Base-by-base conservation (phyloP, 2,888 invertebrate species). In the Papilio demoleus region DNA sequence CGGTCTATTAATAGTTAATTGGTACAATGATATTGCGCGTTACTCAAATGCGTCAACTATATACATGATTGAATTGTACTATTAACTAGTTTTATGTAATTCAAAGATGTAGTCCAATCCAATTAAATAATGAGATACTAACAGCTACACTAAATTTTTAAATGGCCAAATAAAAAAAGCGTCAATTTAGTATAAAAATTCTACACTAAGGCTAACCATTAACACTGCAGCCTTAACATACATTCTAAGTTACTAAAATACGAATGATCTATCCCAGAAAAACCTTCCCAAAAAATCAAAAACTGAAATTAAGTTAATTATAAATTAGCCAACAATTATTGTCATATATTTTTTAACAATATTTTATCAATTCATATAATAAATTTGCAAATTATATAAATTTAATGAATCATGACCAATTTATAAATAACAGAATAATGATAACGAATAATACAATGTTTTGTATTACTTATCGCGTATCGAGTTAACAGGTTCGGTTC, bases 391-490 rank as follows among this genome's bases (percentile, higher is more conserved):
- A 36, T 24, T 38, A 9, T 36, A 64, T 53, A 22, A 56, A 40
- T 56, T 40, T 31, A 38, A 64, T 40, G n/a, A 64, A 38, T 56
- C 22, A 38, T 27, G 17, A 53, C n/a, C 4, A 50, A 50, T 50
- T 38, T 22, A 36, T 64, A 36, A 53, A 50, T 64, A 50, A 19
- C 19, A 34, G 36, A 24, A 14, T n/a, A 6, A 24, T n/a, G 66
- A 50, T 50, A 67, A 67, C n/a, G 12, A 19, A n/a, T 40, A 61
- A 61, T 27, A 38, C 47, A 19, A 53, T 61, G 53, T 42, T 53
- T 67, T 50, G 38, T 31, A 53, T 53, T 53, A 31, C 50, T 67
- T 53, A 67, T 67, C 40, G 40, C 14, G 14, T 5, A 36, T 14
- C 19, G 31, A 31, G 31, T 53, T 53, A n/a, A 36, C 40, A 67